phyloP scores from a whole-genome alignment of 30 jellyfish, hydroid and myxozoan species.

The Nemopilema nomurai region DNA sequence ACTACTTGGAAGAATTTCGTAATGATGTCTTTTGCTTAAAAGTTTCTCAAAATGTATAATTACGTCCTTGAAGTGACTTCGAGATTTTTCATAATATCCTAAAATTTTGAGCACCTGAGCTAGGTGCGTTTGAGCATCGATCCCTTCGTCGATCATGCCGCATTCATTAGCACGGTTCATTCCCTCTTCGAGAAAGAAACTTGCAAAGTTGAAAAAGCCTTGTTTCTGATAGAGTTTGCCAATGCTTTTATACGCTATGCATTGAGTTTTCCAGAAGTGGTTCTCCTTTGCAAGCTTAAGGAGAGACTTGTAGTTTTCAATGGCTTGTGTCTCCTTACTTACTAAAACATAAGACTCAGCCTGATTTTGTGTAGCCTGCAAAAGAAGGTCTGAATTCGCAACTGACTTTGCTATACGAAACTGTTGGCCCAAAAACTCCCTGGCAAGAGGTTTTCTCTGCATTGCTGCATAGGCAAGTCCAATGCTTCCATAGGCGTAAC shows the following conservation, averaged over 20 bases:
- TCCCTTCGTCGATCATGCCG: conserved; percentile 41
- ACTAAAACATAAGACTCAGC: conserved; percentile 28
- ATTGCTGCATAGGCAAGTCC: conserved; percentile 64
- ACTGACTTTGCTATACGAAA: conserved; percentile 35
- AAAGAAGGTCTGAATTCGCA: conserved; percentile 14
- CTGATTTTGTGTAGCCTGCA: conserved; percentile 21
- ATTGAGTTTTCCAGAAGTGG: conserved; percentile 41
- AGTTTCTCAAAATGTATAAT: conserved; percentile 32
- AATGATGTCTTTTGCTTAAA: conserved; percentile 21
- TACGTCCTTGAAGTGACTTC: conserved; percentile 59
- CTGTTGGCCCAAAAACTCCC: conserved; percentile 40
- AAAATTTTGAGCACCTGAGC: conserved; percentile 57
- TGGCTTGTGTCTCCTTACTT: conserved; percentile 17
- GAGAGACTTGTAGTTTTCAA: conserved; percentile 23
- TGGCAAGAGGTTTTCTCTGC: conserved; percentile 18
- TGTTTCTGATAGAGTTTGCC: conserved; percentile 56
- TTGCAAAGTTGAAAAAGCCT: conserved; percentile 57
- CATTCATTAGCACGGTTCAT: conserved; percentile 64
- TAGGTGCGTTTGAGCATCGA: conserved; percentile 62
- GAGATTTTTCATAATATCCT: conserved; percentile 55
- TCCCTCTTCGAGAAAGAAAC: conserved; percentile 54
- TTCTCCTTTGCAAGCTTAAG: conserved; percentile 46
- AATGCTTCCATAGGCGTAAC: conserved; percentile 46
- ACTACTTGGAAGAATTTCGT: conserved; percentile 3
- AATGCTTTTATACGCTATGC: conserved; percentile 33